Evolutionary conservation across 2,797 vertebrate genomes (phyloP).

Genomic region (Gadopsis marmoratus): DNA sequence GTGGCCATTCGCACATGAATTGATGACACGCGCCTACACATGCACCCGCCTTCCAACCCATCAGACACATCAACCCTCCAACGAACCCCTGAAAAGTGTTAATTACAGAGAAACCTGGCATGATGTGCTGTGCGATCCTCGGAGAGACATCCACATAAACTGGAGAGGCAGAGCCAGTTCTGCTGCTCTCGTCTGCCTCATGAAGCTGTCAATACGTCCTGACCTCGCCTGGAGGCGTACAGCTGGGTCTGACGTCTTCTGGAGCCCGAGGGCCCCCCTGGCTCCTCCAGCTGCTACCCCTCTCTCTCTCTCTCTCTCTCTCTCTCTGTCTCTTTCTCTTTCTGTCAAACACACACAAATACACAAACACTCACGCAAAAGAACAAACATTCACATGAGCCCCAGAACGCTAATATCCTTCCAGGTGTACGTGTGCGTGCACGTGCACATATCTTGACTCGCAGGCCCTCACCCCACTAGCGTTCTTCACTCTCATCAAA

Average conservation of each 20-base stretch:
- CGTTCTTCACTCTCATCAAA: conserved; percentile 34
- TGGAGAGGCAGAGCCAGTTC: conserved; percentile 56
- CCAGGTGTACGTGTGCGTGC: neutral
- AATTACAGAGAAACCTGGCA: conserved; percentile 64
- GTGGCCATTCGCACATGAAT: conserved; percentile 9
- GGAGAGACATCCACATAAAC: conserved; percentile 43
- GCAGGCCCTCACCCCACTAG: conserved; percentile 19
- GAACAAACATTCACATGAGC: conserved; percentile 33
- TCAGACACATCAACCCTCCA: conserved; percentile 50
- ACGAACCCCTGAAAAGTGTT: conserved; percentile 65
- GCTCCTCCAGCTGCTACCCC: conserved; percentile 70
- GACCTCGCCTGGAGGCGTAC: conserved; percentile 75
- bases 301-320: conserved; percentile 22
- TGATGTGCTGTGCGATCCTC: conserved; percentile 61
- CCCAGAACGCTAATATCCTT: conserved; percentile 25
- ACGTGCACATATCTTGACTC: conserved; percentile 6
- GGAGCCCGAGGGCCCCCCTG: conserved; percentile 41
- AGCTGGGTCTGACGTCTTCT: conserved; percentile 76
- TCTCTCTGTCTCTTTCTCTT: conserved; percentile 28
- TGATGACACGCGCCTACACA: conserved; percentile 4
- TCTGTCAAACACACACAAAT: conserved; percentile 47
- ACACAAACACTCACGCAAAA: conserved; percentile 46
- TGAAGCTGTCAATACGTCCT: conserved; percentile 73
- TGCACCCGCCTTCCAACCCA: neutral
- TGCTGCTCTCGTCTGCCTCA: conserved; percentile 60